Evolutionary conservation across 2,113 vertebrate genomes (phyloP), one percentile per base, ranked within the genome.

Genomic region (Gallinago undulata): DNA sequence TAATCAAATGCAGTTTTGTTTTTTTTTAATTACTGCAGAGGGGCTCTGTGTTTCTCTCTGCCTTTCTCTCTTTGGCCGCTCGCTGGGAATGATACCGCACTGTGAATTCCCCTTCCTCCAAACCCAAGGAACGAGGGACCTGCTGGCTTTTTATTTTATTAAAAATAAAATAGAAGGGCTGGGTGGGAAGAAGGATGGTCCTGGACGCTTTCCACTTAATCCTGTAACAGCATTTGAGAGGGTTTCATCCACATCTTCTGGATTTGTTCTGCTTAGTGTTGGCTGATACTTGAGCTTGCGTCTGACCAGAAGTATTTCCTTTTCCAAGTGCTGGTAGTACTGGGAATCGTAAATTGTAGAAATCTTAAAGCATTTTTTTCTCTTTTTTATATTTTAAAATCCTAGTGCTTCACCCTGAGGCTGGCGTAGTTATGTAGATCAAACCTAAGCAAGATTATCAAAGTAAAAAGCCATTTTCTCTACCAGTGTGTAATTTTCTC

Each of bases 111-210:
- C 12, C 0, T 35, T 47, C 67, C 45, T 48, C 72, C 67, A 60
- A 13, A 60, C 43, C 11, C 9, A 7, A 48, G 60, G 9, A 53
- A 14, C 1, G 4, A 53, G 47, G n/a, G 43, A 51, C 28, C 24
- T 53, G 53, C 82, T 80, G 53, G 48, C 55, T 74, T 50, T 47
- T 47, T 39, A 47, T 21, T 47, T 47, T 47, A 25, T 63, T 25
- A 4, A 43, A 75, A 82, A 43, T 8, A 15, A 57, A 63, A 3
- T 4, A 5, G 0, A 56, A 35, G 1, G 6, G 13, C 12, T 39
- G 66, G n/a, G 16, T 56, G 66, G 67, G 72, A 33, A 47, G 27
- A 53, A 41, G 45, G 62, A 4, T 48, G 63, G 27, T 25, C 47
- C 56, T 76, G 87, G 87, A 43, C n/a, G 8, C 27, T 4, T 51